phyloP scores from a whole-genome alignment of 2,888 invertebrate genomes.

The Torymus aiolomorphi region DNA sequence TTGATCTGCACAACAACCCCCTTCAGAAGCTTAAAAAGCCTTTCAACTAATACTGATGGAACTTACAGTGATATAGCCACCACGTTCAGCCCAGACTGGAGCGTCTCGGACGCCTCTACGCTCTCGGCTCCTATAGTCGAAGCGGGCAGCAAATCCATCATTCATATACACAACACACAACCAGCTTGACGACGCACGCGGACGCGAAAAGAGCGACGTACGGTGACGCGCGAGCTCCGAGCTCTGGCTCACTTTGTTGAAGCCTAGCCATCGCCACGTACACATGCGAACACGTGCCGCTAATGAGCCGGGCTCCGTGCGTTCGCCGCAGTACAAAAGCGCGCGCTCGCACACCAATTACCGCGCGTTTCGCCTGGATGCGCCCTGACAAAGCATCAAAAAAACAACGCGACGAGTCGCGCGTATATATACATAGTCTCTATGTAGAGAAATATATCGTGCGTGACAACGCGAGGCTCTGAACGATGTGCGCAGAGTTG shows the following conservation, averaged over 20 bases:
- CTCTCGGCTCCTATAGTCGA: background rate
- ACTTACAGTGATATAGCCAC: too few species aligned
- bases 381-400: slow-evolving; percentile 6
- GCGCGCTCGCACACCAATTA: slow-evolving; percentile 56
- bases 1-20: too few species aligned
- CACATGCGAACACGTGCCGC: slow-evolving; percentile 53
- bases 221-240: too few species aligned
- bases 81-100: too few species aligned
- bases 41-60: too few species aligned
- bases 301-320: slow-evolving; percentile 55
- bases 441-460: too few species aligned
- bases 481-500: background rate
- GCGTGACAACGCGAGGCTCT: too few species aligned
- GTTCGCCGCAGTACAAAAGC: slow-evolving; percentile 49
- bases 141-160: background rate
- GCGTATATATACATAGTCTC: too few species aligned
- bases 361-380: slow-evolving; percentile 21
- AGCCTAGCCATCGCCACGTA: too few species aligned
- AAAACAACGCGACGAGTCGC: background rate
- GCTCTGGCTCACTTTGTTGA: too few species aligned
- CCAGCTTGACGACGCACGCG: background rate
- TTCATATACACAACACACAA: slow-evolving; percentile 7
- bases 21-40: too few species aligned
- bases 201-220: background rate
- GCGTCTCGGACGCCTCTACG: too few species aligned